Base-by-base conservation (phyloP, 92 coral and sea anemone genomes). In the Porites rus region DNA sequence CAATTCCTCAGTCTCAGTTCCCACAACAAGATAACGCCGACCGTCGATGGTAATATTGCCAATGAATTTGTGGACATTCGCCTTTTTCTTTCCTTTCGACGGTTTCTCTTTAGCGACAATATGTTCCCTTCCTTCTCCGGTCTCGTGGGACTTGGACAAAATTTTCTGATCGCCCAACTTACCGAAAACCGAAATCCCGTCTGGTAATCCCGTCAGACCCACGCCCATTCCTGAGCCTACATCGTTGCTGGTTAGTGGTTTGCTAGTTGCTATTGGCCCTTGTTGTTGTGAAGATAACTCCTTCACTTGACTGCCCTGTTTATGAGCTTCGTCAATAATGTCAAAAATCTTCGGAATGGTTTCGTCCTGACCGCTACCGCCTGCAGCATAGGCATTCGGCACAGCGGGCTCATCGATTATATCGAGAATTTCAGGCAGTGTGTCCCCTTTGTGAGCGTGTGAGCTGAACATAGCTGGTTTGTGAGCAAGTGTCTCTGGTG, bases 221-320 rank as follows among this genome's bases (percentile, higher is more conserved):
- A 91, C 93, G 65, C 98, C 94, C 94, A 93, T 93, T 12, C 98
- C 99, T 68, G 99, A 97, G 94, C 99, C 99, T 80, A 87, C 95
- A 83, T 97, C 99, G 51, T 92, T 89, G 69, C 88, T 89, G 90
- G 93, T 86, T 89, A 93, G 96, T 52, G 88, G 91, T 92, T 97
- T 97, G 99, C 99, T 97, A 97, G 99, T 95, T 97, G 99, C 98
- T 97, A 94, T 97, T 97, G 98, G 91, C 99, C 94, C 96, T 83
- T 86, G 81, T 68, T 89, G 87, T 59, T 82, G 84, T 25, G 83
- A 78, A 46, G 93, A 68, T 83, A 80, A 78, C 63, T 93, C 87
- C 52, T 89, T 76, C 16, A 72, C 74, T 51, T 87, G 84, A 64
- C 79, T 88, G 4, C 84, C 87, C 10, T 72, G 77, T 62, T 95